Percentiles rank a stretch among this genome's conserved stretches.
These are phyloP conservation scores for Parauchenoglanis ngamensis DNA, from an alignment of 2,797 vertebrate species.

Conservation along the genomic window DNA sequence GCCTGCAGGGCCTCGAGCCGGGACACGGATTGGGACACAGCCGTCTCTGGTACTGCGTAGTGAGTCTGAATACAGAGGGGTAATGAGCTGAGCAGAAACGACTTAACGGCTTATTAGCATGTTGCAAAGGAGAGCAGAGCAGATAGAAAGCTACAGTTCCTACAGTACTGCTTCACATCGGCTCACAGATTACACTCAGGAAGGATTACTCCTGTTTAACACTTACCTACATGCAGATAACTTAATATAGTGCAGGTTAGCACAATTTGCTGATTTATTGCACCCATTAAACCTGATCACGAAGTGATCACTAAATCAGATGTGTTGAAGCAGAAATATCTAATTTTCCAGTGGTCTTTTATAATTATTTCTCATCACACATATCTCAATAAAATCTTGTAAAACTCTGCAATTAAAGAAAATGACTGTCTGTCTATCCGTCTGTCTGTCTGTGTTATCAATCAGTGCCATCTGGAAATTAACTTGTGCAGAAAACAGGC, in stretches of 20 bases:
- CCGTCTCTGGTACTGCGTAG: slow-evolving; percentile 88
- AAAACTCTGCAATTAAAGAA: not conserved
- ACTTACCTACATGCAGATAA: not conserved
- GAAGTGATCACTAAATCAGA: not conserved
- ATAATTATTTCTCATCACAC: not conserved
- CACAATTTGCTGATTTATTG: not conserved
- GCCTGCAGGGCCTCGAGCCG: slow-evolving; percentile 88
- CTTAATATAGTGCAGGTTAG: not conserved
- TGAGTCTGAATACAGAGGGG: slow-evolving; percentile 79
- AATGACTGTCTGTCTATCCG: not conserved
- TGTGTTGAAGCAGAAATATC: not conserved
- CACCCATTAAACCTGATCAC: not conserved
- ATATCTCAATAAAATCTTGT: not conserved
- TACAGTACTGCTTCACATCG: not conserved
- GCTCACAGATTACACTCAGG: not conserved
- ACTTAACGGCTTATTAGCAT: not conserved
- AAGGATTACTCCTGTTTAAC: not conserved
- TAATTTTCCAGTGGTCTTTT: not conserved
- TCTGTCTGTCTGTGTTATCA: not conserved
- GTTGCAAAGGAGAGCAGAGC: not conserved
- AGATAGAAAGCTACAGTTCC: not conserved
- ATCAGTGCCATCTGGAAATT: not conserved
- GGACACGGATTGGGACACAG: slow-evolving; percentile 88
- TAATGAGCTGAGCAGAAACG: not conserved
- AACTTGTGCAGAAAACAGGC: not conserved